phyloP scores from a whole-genome alignment of 2,797 vertebrate genomes.

The Platalea minor region DNA sequence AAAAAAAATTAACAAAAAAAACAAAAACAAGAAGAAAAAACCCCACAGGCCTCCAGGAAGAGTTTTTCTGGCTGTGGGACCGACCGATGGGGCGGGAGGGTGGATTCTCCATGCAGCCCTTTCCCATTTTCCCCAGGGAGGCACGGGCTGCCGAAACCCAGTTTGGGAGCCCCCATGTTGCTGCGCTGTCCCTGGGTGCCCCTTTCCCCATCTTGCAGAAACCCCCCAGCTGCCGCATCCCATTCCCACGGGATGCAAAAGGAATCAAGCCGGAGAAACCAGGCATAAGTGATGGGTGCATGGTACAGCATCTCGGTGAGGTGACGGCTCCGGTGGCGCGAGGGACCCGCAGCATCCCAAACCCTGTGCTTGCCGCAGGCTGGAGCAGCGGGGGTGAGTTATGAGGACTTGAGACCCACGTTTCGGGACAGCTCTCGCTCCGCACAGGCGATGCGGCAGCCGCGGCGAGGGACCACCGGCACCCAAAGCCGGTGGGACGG shows the following conservation, averaged over 20 bases:
- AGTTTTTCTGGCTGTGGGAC: neutral
- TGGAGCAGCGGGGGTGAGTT: neutral
- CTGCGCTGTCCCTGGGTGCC: neutral
- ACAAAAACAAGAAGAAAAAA: neutral
- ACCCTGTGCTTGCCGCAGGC: neutral
- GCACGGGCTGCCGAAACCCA: neutral
- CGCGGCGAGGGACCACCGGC: accelerated
- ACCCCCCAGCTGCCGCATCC: neutral
- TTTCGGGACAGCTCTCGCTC: neutral
- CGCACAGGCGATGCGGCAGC: neutral
- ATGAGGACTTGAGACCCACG: accelerated
- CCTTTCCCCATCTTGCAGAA: neutral
- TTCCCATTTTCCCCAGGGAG: neutral
- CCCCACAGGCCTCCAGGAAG: accelerated
- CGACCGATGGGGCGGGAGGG: too few species aligned
- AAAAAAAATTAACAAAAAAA: neutral
- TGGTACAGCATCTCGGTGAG: neutral
- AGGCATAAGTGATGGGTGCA: accelerated
- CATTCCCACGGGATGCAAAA: neutral
- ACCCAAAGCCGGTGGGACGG: neutral
- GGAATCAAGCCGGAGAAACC: neutral
- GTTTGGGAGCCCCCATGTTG: neutral
- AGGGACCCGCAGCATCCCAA: neutral
- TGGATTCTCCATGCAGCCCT: neutral
- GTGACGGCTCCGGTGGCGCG: accelerated